Conservation (phyloP, 2,888 invertebrate genomes). For the Sinohyriopsis cumingii region DNA sequence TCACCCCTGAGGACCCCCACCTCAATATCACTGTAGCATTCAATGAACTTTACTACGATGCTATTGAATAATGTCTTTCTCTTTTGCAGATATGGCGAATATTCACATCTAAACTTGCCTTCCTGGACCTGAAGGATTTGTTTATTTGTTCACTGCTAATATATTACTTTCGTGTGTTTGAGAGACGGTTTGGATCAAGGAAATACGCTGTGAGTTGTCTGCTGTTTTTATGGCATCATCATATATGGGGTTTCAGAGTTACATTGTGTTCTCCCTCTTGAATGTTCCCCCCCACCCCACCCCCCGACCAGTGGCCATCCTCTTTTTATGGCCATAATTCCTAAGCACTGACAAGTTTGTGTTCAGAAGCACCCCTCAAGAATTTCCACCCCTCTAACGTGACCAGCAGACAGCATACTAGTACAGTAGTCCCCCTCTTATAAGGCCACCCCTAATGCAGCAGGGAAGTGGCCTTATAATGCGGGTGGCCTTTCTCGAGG, state of each 20-base stretch:
- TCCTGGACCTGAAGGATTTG: constrained; percentile 75
- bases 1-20: not conserved
- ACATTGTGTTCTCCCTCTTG: not conserved
- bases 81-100: constrained; percentile 72
- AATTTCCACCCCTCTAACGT: no score
- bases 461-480: no score
- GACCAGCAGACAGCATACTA: no score
- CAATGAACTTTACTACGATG: no score
- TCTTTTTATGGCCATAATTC: no score
- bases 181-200: constrained; percentile 74
- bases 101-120: constrained; percentile 72
- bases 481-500: no score
- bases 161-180: constrained; percentile 76
- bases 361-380: no score
- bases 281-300: no score
- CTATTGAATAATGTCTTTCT: constrained; percentile 1
- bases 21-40: not conserved
- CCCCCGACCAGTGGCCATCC: no score
- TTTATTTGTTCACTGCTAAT: constrained; percentile 74
- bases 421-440: no score
- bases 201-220: constrained; percentile 72
- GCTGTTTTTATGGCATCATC: not conserved
- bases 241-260: not conserved
- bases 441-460: no score
- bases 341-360: no score